phyloP scores from a whole-genome alignment of 2,888 invertebrate species.

The Zeuzera pyrina region DNA sequence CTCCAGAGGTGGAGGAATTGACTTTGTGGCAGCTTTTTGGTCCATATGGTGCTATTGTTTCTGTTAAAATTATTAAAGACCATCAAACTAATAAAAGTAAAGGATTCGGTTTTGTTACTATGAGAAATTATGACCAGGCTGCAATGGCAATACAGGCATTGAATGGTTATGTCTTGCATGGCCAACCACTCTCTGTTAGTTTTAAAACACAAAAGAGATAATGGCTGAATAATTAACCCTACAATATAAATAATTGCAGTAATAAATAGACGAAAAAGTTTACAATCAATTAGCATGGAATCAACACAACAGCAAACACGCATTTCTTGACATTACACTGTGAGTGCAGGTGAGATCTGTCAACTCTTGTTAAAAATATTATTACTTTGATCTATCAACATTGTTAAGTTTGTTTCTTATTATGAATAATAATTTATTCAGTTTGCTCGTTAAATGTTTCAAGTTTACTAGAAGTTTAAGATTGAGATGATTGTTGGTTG shows the following conservation, averaged over 20 bases:
- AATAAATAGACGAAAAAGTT: constrained; percentile 57
- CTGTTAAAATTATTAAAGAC: constrained; percentile 71
- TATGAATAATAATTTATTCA: constrained; percentile 73
- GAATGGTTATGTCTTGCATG: constrained; percentile 63
- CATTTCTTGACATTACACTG: constrained; percentile 39
- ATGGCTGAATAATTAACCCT: constrained; percentile 55
- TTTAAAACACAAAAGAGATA: constrained; percentile 73
- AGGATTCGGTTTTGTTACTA: constrained; percentile 71
- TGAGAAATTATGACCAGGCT: constrained; percentile 71
- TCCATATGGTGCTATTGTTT: constrained; percentile 72
- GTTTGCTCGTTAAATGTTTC: constrained; percentile 73
- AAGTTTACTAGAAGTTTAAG: constrained; percentile 71
- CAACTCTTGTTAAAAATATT: constrained; percentile 67
- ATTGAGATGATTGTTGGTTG: constrained; percentile 67
- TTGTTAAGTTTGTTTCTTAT: constrained; percentile 72
- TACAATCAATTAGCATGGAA: constrained; percentile 56
- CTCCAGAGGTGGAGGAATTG: constrained; percentile 67
- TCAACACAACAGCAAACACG: constrained; percentile 44
- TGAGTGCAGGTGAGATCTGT: constrained; percentile 48
- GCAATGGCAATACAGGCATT: constrained; percentile 70
- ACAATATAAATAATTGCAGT: constrained; percentile 70
- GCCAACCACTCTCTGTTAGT: constrained; percentile 68
- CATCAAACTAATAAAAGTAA: constrained; percentile 70
- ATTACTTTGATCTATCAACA: constrained; percentile 71
- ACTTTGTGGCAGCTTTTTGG: constrained; percentile 69